Evolutionary conservation across 2,113 vertebrate species (phyloP).

Genomic region (Platanista minor): DNA sequence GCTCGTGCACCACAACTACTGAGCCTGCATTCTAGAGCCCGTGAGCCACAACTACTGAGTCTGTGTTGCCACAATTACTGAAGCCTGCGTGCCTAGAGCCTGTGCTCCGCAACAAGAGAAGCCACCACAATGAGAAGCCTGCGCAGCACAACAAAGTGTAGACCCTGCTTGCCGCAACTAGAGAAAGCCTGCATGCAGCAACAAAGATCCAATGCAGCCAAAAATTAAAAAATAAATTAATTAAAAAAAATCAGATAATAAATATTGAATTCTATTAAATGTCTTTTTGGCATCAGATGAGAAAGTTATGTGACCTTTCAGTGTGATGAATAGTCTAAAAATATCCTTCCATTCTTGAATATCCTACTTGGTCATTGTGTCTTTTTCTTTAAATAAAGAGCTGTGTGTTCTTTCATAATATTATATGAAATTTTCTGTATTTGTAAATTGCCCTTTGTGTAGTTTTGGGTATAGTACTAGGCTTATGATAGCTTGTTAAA

Average conservation of each 20-base stretch:
- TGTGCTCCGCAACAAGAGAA: too few species aligned
- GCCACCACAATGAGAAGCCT: too few species aligned
- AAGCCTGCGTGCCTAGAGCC: too few species aligned
- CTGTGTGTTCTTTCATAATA: neutral
- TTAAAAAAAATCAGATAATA: neutral
- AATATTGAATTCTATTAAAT: neutral
- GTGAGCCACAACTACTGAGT: too few species aligned
- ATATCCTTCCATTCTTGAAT: neutral
- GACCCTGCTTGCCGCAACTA: too few species aligned
- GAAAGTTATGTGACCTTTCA: neutral
- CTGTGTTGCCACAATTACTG: too few species aligned
- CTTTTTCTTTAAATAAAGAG: conserved; percentile 3
- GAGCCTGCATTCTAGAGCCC: too few species aligned
- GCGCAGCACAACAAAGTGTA: too few species aligned
- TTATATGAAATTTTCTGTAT: neutral
- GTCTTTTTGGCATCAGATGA: neutral
- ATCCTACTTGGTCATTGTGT: neutral
- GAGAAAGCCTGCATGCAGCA: too few species aligned
- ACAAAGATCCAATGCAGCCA: too few species aligned
- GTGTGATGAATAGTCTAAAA: neutral
- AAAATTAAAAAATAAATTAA: too few species aligned
- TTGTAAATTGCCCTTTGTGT: neutral
- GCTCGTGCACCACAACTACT: too few species aligned
- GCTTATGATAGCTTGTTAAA: neutral
- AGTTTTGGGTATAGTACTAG: neutral